A percentile compares a stretch with the other conserved stretches of the same genome.
These are phyloP conservation scores for Leistus spinibarbis DNA, from an alignment of 2,888 invertebrate species.

Conservation along the genomic window DNA sequence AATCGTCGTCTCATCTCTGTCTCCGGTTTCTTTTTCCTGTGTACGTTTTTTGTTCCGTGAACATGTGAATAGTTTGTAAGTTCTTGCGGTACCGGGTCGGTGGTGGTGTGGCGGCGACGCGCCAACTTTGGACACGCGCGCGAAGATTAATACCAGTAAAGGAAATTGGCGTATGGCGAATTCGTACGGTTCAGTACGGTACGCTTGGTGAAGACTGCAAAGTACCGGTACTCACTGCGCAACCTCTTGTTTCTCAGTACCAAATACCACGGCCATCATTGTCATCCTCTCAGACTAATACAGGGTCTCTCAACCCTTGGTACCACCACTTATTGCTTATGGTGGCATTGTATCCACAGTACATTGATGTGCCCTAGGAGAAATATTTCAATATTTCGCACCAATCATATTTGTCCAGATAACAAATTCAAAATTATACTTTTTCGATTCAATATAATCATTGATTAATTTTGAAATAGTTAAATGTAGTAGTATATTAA, in stretches of 20 bases:
- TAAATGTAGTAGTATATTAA: no score
- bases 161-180: not conserved
- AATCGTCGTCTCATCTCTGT: not conserved
- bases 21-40: not conserved
- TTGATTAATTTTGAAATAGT: no score
- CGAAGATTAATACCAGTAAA: not conserved
- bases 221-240: not conserved
- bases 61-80: not conserved
- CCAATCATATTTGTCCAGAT: no score
- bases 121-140: not conserved
- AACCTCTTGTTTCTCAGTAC: not conserved
- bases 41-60: not conserved
- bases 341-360: not conserved
- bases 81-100: not conserved
- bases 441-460: no score
- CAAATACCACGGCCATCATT: not conserved
- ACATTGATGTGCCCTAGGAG: no score
- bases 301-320: not conserved
- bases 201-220: not conserved
- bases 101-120: not conserved
- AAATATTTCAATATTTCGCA: no score
- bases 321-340: not conserved
- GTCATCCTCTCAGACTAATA: not conserved
- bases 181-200: not conserved
- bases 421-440: no score